These are phyloP conservation scores for Lepas anatifera DNA, from an alignment of 2,888 invertebrate genomes.

Conservation along the genomic window DNA sequence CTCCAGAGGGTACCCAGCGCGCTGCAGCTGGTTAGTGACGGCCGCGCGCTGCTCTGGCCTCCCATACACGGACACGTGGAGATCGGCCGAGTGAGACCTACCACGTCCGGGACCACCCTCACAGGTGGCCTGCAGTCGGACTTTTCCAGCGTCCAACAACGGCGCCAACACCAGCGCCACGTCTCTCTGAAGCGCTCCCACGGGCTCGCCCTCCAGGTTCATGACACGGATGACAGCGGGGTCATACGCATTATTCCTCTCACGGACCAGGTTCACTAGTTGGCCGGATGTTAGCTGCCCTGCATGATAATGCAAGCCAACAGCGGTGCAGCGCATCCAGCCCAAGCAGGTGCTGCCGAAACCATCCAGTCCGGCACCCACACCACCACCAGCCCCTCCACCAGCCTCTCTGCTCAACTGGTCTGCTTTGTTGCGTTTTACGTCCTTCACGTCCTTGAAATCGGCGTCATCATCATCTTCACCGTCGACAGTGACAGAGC, in stretches of 20 bases:
- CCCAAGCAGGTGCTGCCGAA: background rate
- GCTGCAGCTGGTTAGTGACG: background rate
- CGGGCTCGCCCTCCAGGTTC: background rate
- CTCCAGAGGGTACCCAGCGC: background rate
- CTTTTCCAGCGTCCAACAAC: background rate
- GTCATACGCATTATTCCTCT: no score
- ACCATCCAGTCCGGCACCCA: background rate
- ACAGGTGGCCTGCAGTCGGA: background rate
- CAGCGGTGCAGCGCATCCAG: background rate
- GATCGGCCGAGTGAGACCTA: background rate
- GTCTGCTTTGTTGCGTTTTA: no score
- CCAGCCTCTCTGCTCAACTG: no score
- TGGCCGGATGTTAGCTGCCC: background rate
- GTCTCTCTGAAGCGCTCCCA: no score
- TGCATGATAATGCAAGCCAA: background rate
- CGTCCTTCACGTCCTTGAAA: no score
- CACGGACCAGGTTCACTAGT: background rate
- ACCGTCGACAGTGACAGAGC: no score
- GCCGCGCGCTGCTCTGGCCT: background rate
- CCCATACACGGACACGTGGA: background rate
- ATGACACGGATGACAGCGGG: background rate
- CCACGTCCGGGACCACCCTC: background rate
- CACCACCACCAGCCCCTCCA: background rate
- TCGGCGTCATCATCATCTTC: no score
- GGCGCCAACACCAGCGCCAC: background rate